These are phyloP conservation scores for Hystrix brachyura DNA, from an alignment of 2,113 vertebrate species.

Conservation along the genomic window DNA sequence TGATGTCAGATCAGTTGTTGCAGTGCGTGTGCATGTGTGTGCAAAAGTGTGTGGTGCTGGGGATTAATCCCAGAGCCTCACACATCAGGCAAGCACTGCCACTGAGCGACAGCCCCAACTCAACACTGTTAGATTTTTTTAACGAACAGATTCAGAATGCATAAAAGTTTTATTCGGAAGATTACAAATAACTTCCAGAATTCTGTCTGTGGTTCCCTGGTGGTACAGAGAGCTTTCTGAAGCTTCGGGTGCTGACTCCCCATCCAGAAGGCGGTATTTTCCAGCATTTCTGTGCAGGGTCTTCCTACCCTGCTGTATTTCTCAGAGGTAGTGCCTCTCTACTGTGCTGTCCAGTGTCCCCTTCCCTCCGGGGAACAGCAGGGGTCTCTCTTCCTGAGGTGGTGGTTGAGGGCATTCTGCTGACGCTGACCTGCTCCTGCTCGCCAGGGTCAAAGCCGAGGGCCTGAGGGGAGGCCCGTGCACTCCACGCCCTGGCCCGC, in stretches of 20 bases:
- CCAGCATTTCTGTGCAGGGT: background rate
- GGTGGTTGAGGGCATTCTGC: background rate
- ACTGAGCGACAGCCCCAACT: background rate
- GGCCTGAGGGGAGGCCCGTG: background rate
- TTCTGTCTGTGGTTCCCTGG: background rate
- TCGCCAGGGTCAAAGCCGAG: background rate
- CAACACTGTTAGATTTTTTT: background rate
- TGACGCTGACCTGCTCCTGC: background rate
- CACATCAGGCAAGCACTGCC: background rate
- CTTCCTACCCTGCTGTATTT: background rate
- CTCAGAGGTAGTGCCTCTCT: background rate
- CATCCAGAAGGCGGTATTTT: background rate
- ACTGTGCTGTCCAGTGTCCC: background rate
- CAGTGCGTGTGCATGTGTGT: background rate
- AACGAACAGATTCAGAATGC: slow-evolving; percentile 8
- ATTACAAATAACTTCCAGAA: background rate
- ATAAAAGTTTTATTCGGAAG: slow-evolving; percentile 20
- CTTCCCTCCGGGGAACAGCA: background rate
- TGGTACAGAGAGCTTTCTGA: slow-evolving; percentile 27
- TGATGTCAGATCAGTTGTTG: background rate
- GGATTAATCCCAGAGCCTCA: background rate
- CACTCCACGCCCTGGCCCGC: background rate
- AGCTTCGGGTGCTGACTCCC: background rate
- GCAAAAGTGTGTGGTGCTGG: background rate
- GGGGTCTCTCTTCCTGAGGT: background rate